Evolutionary conservation across 2,797 vertebrate species (phyloP).

Genomic region (Kryptopterus vitreolus): DNA sequence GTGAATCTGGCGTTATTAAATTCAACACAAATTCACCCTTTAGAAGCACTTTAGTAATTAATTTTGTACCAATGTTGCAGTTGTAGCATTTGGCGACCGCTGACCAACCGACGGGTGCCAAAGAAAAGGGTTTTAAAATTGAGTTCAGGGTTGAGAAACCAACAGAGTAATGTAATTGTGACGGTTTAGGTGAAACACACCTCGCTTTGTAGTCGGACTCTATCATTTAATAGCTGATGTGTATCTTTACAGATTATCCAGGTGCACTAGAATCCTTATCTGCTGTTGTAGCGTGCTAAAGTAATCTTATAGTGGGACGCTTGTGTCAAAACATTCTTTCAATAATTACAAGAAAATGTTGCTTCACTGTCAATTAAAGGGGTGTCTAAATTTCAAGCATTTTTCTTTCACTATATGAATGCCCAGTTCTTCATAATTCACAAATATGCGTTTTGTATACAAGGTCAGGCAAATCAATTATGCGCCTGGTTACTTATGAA

Average conservation of each 20-base stretch:
- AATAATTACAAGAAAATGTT: background rate
- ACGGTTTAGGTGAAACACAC: conserved; percentile 1
- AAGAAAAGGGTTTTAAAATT: background rate
- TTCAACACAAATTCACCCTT: conserved; percentile 31
- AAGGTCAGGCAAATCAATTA: conserved; percentile 11
- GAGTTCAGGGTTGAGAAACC: background rate
- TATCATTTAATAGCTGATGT: conserved; percentile 28
- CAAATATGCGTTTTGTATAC: background rate
- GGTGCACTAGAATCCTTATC: background rate
- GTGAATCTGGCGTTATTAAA: conserved; percentile 38
- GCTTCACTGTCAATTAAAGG: background rate
- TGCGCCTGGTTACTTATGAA: background rate
- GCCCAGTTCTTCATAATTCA: background rate
- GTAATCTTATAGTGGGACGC: conserved; percentile 7
- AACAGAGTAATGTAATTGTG: conserved; percentile 15
- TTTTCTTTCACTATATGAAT: conserved; percentile 4
- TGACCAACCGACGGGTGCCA: conserved; percentile 26
- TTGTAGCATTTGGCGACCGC: conserved; percentile 20
- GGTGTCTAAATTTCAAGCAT: background rate
- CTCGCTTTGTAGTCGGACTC: conserved; percentile 28
- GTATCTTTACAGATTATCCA: conserved; percentile 12
- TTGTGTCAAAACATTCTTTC: background rate
- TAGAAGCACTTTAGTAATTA: conserved; percentile 41
- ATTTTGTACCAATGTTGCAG: conserved; percentile 33
- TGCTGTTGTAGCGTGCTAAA: conserved; percentile 2